Evolutionary conservation across 2,113 vertebrate species (phyloP).

Genomic region (Menidia beryllina): DNA sequence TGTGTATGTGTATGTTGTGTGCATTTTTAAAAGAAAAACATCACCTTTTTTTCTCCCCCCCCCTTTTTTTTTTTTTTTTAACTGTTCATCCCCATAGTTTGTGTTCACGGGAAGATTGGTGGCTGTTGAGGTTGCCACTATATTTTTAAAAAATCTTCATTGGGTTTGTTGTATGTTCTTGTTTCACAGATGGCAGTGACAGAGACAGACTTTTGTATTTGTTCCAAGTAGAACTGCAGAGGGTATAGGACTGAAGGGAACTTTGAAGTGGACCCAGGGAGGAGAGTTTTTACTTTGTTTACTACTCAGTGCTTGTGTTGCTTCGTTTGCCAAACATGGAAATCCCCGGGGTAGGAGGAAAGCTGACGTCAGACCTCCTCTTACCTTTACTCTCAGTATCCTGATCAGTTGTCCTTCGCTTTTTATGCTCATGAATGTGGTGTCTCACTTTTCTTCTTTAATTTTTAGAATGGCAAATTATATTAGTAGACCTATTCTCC

Average conservation of each 20-base stretch:
- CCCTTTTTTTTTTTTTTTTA: slow-evolving; percentile 75
- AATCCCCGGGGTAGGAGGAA: slow-evolving; percentile 51
- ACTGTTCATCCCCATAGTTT: slow-evolving; percentile 77
- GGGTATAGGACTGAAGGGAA: slow-evolving; percentile 80
- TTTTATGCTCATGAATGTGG: slow-evolving; percentile 75
- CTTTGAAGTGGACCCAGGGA: slow-evolving; percentile 73
- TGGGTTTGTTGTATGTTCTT: slow-evolving; percentile 72
- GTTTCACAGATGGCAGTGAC: slow-evolving; percentile 57
- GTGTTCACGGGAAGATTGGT: slow-evolving; percentile 70
- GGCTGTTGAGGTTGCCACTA: slow-evolving; percentile 68
- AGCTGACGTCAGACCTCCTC: slow-evolving; percentile 30
- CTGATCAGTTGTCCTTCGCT: slow-evolving; percentile 54
- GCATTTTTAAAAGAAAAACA: slow-evolving; percentile 69
- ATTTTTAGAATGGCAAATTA: slow-evolving; percentile 69
- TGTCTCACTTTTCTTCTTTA: slow-evolving; percentile 37
- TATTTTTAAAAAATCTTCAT: slow-evolving; percentile 75
- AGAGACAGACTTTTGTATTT: slow-evolving; percentile 73
- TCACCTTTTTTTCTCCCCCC: slow-evolving; percentile 69
- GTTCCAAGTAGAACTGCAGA: slow-evolving; percentile 72
- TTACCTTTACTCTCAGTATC: slow-evolving; percentile 19
- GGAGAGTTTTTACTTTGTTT: slow-evolving; percentile 77
- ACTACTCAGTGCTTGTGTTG: slow-evolving; percentile 71
- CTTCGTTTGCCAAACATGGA: slow-evolving; percentile 81
- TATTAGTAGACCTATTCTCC: slow-evolving; percentile 67
- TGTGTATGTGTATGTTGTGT: slow-evolving; percentile 78